A percentile compares a stretch with the other conserved stretches of the same genome.
Conservation (phyloP, 1,140 invertebrate species). For the Drosophila miranda region DNA sequence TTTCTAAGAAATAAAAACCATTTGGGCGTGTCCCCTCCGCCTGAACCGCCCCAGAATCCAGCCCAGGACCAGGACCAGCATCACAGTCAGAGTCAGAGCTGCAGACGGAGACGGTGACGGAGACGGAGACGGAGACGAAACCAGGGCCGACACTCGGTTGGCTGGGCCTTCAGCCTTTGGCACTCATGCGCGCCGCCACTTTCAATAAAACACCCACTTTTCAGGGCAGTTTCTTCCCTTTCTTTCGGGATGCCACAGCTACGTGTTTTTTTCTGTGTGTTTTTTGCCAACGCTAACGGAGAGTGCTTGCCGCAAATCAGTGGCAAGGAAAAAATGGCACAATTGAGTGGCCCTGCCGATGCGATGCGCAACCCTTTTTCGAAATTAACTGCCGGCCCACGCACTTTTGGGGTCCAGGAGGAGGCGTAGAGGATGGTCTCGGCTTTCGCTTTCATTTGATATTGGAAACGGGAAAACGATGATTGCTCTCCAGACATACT, state of each 20-base stretch:
- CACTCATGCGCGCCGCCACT: slow-evolving; percentile 66
- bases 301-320: slow-evolving; percentile 51
- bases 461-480: not conserved
- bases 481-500: not conserved
- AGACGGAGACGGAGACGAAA: not conserved
- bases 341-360: slow-evolving; percentile 2
- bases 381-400: slow-evolving; percentile 50
- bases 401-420: slow-evolving; percentile 39
- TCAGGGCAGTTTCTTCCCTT: slow-evolving; percentile 26
- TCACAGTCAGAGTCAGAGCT: slow-evolving; percentile 10
- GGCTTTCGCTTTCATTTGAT: slow-evolving; percentile 30
- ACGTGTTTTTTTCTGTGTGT: not conserved
- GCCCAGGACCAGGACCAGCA: slow-evolving; percentile 6
- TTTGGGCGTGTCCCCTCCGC: slow-evolving; percentile 70
- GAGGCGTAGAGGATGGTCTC: not conserved
- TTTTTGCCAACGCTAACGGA: slow-evolving; percentile 31
- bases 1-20: slow-evolving; percentile 79
- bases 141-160: slow-evolving; percentile 3
- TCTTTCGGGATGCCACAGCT: not conserved
- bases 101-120: slow-evolving; percentile 2
- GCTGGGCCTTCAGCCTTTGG: slow-evolving; percentile 35
- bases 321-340: slow-evolving; percentile 38
- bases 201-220: slow-evolving; percentile 77
- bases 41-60: slow-evolving; percentile 54
- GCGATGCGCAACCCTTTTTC: slow-evolving; percentile 53